Base-by-base conservation (phyloP, 2,888 invertebrate species). In the Eudemis profundana region DNA sequence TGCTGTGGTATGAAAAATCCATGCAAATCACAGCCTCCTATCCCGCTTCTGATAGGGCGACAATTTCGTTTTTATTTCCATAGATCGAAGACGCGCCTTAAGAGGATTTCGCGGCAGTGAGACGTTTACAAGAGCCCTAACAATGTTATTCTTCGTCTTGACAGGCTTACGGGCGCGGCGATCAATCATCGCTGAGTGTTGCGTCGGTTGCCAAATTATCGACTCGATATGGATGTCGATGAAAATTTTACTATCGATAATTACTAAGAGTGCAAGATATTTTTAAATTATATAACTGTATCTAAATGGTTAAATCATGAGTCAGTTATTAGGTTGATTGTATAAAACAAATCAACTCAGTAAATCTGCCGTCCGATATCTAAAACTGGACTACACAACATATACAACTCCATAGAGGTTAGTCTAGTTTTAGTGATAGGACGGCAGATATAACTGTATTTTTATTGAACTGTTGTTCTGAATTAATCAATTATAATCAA, bases 61-160 rank as follows among this genome's bases (percentile, higher is more conserved):
- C 60, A 73, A 71, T 74, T 71, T 68, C 66, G 21, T 60, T 71
- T 71, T 70, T 72, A 73, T 78, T 79, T 75, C 75, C 76, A 72
- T 70, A 72, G 73, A 74, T 69, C 72, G 67, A 61, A 68, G 76
- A 76, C 77, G 73, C 74, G 76, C 72, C 75, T 78, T 87, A 85
- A 88, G 85, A 84, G 85, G 86, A 88, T 89, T 89, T 85, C 70
- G 82, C 81, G 73, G 78, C 83, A 82, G 78, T 81, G 82, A 86
- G 84, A 85, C 85, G 84, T 86, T 87, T 88, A 90, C 89, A 87
- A 86, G 86, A 79, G 83, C 81, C 78, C 81, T 86, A 86, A 87
- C 89, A 91, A 86, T 89, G 89, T 90, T 90, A 89, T 92, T 91
- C 87, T 89, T 85, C 82, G 84, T 72, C 83, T 82, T 88, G 88